Base-by-base conservation (phyloP, 2,113 vertebrate genomes). In the Hippocampus zosterae region DNA sequence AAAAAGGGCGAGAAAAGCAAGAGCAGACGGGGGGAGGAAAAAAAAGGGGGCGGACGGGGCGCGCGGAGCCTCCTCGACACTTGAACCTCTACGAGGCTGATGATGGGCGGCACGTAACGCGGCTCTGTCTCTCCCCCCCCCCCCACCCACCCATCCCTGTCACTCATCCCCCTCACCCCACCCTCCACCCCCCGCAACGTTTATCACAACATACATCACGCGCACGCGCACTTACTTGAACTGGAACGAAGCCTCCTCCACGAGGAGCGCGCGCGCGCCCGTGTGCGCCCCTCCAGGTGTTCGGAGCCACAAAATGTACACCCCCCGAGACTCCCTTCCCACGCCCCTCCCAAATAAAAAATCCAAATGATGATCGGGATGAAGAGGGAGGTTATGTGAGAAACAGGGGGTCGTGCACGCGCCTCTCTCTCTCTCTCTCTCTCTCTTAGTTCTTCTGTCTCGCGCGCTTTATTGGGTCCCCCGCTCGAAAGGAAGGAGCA, bases 391-490 rank as follows among this genome's bases (percentile, higher is more conserved):
- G 57, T 60, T 60, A 60, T 33, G 57, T 60, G 57, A 60, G 57
- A 29, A 60, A 60, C 57, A 29, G 15, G 57, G 27, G 57, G 27
- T 60, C 57, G 37, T 62, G 60, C 55, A 57, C 57, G 57, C 15
- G 57, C 57, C 15, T 23, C 19, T 42, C 16, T 41, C 5, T 63
- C 33, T 41, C 33, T 63, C 29, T 21, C 16, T 64, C 42, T 64
- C n/a, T 40, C 3, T 44, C 12, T 41, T n/a, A 46, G 23, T 65
- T 16, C 41, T 27, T 42, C 23, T 23, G 62, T 44, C 44, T 96
- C 95, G 91, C 89, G 94, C 84, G 93, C 92, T 96, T 94, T 95
- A 96, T 96, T 96, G 94, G 87, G 93, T 92, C 90, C 93, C 92
- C 95, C 96, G 91, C 91, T 92, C 90, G 93, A 91, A 93, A 91